These are phyloP conservation scores for Porites lutea DNA, from an alignment of 64 coral and sea anemone species.

Conservation along the genomic window DNA sequence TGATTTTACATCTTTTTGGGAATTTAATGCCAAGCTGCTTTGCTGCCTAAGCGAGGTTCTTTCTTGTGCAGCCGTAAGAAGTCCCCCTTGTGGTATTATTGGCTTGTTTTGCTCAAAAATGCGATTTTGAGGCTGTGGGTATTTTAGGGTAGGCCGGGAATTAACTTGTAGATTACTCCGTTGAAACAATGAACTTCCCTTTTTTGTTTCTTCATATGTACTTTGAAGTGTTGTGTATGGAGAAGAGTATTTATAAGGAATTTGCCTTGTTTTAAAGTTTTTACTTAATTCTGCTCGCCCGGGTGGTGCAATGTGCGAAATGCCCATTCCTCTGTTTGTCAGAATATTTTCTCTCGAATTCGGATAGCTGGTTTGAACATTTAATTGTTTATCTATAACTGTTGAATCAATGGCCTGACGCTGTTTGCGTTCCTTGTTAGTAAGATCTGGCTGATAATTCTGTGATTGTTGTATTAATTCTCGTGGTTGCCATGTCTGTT, in stretches of 20 bases:
- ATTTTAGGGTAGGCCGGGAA: not conserved
- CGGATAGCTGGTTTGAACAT: not conserved
- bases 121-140: not conserved
- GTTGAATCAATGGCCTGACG: not conserved
- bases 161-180: not conserved
- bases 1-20: not conserved
- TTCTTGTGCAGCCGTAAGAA: not conserved
- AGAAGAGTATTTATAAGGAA: not conserved
- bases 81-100: not conserved
- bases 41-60: too few relatives aligned
- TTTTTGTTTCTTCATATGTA: not conserved
- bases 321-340: not conserved
- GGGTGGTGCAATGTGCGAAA: not conserved
- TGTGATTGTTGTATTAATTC: not conserved
- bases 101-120: not conserved
- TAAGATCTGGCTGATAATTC: not conserved
- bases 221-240: not conserved
- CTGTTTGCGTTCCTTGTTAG: not conserved
- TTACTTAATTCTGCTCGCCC: too few relatives aligned
- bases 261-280: not conserved
- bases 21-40: too few relatives aligned
- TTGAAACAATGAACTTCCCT: not conserved
- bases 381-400: not conserved
- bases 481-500: not conserved
- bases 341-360: not conserved